These are phyloP conservation scores for Epizoanthus scotinus DNA, from an alignment of 92 coral and sea anemone genomes.

Conservation along the genomic window DNA sequence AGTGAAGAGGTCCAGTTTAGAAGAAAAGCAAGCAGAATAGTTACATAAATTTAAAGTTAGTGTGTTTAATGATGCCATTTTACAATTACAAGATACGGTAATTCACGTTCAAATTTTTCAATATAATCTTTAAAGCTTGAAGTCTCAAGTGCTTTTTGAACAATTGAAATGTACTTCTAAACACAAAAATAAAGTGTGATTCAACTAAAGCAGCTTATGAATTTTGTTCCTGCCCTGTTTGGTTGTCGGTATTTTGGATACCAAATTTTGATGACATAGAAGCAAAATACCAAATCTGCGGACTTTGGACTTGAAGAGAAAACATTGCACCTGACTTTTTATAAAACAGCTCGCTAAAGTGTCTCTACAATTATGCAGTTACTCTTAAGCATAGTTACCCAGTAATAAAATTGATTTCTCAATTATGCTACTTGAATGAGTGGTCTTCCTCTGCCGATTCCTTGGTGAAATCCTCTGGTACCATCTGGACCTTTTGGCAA, in stretches of 20 bases:
- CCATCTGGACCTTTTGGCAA: slow-evolving; percentile 99
- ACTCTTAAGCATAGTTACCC: neutral
- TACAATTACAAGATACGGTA: no score
- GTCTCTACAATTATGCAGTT: neutral
- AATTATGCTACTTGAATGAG: slow-evolving; percentile 80
- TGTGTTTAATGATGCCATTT: neutral
- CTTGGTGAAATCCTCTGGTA: slow-evolving; percentile 79
- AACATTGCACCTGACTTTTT: no score
- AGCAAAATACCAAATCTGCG: no score
- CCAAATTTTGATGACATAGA: no score
- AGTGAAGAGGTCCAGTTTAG: neutral
- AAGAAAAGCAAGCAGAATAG: neutral
- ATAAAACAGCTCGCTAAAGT: neutral
- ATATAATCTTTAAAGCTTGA: neutral
- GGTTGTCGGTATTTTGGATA: no score
- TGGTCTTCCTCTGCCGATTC: slow-evolving; percentile 87
- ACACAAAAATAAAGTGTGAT: neutral
- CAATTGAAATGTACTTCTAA: neutral
- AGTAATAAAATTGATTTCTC: neutral
- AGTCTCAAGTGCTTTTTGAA: no score
- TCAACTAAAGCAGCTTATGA: no score
- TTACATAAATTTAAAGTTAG: neutral
- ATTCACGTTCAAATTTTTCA: no score
- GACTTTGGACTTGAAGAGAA: neutral
- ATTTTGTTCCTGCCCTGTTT: no score